These are phyloP conservation scores for Trididemnum nubilum DNA, from an alignment of 23 tunicate genomes.

Conservation along the genomic window DNA sequence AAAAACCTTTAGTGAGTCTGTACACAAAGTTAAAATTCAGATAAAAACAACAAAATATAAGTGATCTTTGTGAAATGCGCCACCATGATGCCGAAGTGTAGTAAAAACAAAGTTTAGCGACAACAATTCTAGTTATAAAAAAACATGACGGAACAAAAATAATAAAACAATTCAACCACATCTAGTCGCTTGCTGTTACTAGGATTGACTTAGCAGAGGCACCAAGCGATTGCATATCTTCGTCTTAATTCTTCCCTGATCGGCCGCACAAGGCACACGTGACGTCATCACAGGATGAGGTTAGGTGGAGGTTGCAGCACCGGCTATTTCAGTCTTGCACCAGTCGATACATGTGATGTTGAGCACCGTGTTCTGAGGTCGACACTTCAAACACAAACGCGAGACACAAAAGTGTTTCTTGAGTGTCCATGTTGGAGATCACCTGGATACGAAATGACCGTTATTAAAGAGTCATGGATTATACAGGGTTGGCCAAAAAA, in stretches of 20 bases:
- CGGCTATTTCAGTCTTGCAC: slow-evolving; percentile 59
- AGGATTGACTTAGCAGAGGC: slow-evolving; percentile 19
- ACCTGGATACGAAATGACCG: slow-evolving; percentile 70
- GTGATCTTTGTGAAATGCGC: not conserved
- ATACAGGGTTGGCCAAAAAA: too few species aligned
- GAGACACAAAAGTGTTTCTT: slow-evolving; percentile 83
- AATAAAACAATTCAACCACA: slow-evolving; percentile 17
- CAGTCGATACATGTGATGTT: slow-evolving; percentile 89
- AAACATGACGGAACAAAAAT: not conserved
- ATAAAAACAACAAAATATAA: not conserved
- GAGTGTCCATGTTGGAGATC: slow-evolving; percentile 71
- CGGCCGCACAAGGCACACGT: slow-evolving; percentile 36
- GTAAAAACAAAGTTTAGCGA: not conserved
- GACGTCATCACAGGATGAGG: not conserved
- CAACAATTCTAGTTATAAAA: not conserved
- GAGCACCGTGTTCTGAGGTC: slow-evolving; percentile 93
- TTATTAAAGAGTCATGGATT: not conserved
- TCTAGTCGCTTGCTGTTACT: not conserved
- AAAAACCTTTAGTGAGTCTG: not conserved
- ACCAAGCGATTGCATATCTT: slow-evolving; percentile 12
- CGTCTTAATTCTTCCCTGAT: slow-evolving; percentile 17
- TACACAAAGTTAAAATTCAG: not conserved
- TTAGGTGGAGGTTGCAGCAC: not conserved
- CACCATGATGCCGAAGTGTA: not conserved
- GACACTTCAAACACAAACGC: slow-evolving; percentile 94